Conservation (phyloP, 2,797 vertebrate species). For the Esox masquinongy region DNA sequence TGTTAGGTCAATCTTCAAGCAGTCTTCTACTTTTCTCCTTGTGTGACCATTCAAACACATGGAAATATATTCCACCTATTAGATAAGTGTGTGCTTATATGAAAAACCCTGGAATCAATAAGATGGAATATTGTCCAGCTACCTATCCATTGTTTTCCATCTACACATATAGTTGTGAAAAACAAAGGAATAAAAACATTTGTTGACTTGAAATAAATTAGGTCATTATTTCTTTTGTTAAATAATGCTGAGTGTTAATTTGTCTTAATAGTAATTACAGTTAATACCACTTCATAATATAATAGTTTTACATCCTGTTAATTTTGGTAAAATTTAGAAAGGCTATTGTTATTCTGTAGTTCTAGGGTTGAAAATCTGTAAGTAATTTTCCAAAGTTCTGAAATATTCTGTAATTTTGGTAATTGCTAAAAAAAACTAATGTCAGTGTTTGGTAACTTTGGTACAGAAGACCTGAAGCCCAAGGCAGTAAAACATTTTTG, state of each 20-base stretch:
- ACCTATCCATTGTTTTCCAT: slow-evolving; percentile 15
- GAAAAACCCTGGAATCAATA: slow-evolving; percentile 24
- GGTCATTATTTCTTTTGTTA: slow-evolving; percentile 46
- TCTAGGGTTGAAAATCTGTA: too few relatives aligned
- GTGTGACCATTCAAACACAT: slow-evolving; percentile 48
- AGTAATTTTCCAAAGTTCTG: too few relatives aligned
- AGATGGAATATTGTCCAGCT: slow-evolving; percentile 28
- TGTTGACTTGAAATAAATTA: slow-evolving; percentile 43
- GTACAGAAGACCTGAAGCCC: too few relatives aligned
- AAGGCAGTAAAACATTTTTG: too few relatives aligned
- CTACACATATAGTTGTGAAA: slow-evolving; percentile 1
- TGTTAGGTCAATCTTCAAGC: slow-evolving; percentile 63
- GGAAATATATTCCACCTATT: slow-evolving; percentile 25
- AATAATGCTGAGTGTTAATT: slow-evolving; percentile 43
- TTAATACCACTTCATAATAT: slow-evolving; percentile 36
- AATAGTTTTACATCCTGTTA: slow-evolving; percentile 55
- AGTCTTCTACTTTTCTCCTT: slow-evolving; percentile 18
- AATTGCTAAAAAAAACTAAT: too few relatives aligned
- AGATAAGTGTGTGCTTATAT: slow-evolving; percentile 20
- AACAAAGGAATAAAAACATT: slow-evolving; percentile 25
- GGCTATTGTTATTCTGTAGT: slow-evolving; percentile 18
- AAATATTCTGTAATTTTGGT: too few relatives aligned
- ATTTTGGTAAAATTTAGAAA: slow-evolving; percentile 54
- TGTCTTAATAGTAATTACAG: slow-evolving; percentile 48
- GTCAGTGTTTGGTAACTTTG: too few relatives aligned